Base-by-base conservation (phyloP, 1,140 invertebrate genomes). In the Latrodectus geometricus region DNA sequence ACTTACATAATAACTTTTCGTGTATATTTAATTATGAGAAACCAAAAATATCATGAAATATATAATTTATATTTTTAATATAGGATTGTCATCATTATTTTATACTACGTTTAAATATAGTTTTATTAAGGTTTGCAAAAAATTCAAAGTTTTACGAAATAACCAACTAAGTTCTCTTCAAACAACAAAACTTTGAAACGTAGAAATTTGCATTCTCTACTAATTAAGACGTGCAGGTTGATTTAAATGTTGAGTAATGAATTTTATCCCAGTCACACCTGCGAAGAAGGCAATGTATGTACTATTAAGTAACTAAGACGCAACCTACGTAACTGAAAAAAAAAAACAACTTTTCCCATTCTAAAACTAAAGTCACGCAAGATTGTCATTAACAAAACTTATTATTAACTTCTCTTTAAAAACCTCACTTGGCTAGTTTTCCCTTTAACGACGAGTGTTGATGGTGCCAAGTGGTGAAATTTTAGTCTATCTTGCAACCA, bases 361-460 rank as follows among this genome's bases (percentile, higher is more conserved):
- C 70, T 9, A 12, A 14, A 14, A n/a, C 21, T 73, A 49, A 21
- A 11, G 11, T 48, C 70, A 73, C 70, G 70, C 70, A 23, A 73
- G 23, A 73, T 73, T 73, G 70, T 73, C 70, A 73, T 73, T 73
- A 73, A 73, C 70, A 73, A 15, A 73, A 73, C 70, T 73, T 50
- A 73, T 73, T 73, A 73, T 73, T 49, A 49, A 49, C 70, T 49
- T 49, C 70, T 48, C 35, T 73, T 73, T 73, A 73, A 35, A 73
- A 73, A 11, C 54, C 48, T 17, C 54, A 8, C 70, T 35, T 48
- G 70, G 70, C 70, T 61, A 73, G 14, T 50, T 73, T 50, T 73
- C 70, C 70, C 23, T 49, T 73, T 73, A 73, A 49, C 70, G 48
- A 8, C 70, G 12, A 48, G 48, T 21, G n/a, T 21, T 73, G 70